These are phyloP conservation scores for Urocynchramus pylzowi DNA, from an alignment of 2,113 vertebrate genomes.

Conservation along the genomic window DNA sequence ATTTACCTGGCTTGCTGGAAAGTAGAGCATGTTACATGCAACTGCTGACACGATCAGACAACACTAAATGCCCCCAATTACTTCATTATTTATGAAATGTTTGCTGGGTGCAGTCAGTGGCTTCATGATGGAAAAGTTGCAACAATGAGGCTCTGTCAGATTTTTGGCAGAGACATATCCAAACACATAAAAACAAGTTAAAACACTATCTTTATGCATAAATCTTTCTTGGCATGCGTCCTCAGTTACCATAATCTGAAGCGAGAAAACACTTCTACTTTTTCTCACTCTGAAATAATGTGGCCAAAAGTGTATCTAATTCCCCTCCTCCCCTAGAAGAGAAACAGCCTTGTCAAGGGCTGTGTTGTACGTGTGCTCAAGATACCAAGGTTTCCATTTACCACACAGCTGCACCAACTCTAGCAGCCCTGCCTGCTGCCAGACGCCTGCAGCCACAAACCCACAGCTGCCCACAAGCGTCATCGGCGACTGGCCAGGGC, in stretches of 20 bases:
- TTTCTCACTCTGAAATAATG: constrained; percentile 68
- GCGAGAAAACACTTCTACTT: constrained; percentile 73
- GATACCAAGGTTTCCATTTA: constrained; percentile 53
- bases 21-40: not conserved
- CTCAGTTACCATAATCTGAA: constrained; percentile 65
- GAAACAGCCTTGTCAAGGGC: constrained; percentile 64
- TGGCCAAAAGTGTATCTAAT: constrained; percentile 68
- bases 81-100: constrained; percentile 64
- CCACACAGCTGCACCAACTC: constrained; percentile 56
- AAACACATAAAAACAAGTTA: constrained; percentile 77
- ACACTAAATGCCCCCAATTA: constrained; percentile 36
- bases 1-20: not conserved
- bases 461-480: constrained; percentile 44
- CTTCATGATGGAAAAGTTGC: constrained; percentile 57
- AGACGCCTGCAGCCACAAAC: not conserved
- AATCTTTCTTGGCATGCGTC: constrained; percentile 73
- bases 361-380: not conserved
- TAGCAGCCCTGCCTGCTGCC: not conserved
- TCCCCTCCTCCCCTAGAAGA: constrained; percentile 52
- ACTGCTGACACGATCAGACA: constrained; percentile 49
- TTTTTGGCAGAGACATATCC: constrained; percentile 70
- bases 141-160: constrained; percentile 66
- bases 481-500: not conserved
- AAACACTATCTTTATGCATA: constrained; percentile 76
- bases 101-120: constrained; percentile 39